Conservation (phyloP, 2,113 vertebrate species). For the Tor tambroides region DNA sequence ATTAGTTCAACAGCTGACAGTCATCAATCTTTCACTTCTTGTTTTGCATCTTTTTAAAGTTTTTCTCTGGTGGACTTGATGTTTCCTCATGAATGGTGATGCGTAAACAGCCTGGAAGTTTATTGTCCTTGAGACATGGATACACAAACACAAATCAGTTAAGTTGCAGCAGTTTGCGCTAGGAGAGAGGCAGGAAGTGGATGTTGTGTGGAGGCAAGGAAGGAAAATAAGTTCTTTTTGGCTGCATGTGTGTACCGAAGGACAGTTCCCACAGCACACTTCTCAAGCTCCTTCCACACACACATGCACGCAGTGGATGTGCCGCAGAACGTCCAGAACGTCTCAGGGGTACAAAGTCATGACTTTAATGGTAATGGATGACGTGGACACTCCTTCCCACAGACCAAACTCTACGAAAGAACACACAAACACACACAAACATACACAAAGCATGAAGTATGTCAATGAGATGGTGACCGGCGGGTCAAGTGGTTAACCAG, state of each 20-base stretch:
- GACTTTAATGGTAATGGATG: slow-evolving; percentile 51
- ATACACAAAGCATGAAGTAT: slow-evolving; percentile 42
- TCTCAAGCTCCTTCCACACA: slow-evolving; percentile 41
- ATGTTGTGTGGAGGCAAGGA: slow-evolving; percentile 30
- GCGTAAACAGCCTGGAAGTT: neutral
- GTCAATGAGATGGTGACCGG: slow-evolving; percentile 31
- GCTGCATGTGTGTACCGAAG: slow-evolving; percentile 10
- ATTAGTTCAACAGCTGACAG: neutral
- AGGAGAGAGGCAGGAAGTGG: slow-evolving; percentile 41
- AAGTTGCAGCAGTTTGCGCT: neutral
- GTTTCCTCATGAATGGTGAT: neutral
- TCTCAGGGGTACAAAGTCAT: slow-evolving; percentile 43
- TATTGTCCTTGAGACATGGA: slow-evolving; percentile 8
- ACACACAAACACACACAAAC: slow-evolving; percentile 17
- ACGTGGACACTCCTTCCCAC: slow-evolving; percentile 40
- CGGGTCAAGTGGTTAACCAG: slow-evolving; percentile 52
- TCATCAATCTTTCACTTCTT: slow-evolving; percentile 1
- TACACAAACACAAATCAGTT: slow-evolving; percentile 30
- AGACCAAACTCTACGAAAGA: slow-evolving; percentile 32
- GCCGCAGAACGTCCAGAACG: slow-evolving; percentile 29
- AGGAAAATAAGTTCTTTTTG: slow-evolving; percentile 35
- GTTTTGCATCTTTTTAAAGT: slow-evolving; percentile 3
- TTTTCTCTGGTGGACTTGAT: slow-evolving; percentile 1
- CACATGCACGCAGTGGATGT: slow-evolving; percentile 8
- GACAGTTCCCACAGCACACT: slow-evolving; percentile 51